Conservation (phyloP, 2,797 vertebrate genomes). For the Ispidina lecontei region DNA sequence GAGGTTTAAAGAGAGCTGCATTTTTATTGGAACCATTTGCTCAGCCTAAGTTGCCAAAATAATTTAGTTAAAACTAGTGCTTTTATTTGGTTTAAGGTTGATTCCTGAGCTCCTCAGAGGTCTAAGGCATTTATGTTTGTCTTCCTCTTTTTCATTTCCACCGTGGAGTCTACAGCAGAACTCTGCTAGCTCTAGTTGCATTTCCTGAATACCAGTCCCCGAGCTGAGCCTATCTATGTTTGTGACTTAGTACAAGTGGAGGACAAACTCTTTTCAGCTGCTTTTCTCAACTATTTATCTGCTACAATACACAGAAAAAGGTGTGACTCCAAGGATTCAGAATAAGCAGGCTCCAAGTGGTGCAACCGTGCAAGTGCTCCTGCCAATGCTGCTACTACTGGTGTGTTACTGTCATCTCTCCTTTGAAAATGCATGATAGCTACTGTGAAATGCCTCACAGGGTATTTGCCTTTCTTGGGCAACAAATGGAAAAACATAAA, state of each 20-base stretch:
- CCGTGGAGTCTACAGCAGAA: not conserved
- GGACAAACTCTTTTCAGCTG: not conserved
- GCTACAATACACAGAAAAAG: not conserved
- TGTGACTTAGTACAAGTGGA: not conserved
- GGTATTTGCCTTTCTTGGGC: not conserved
- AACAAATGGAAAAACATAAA: slow-evolving; percentile 11
- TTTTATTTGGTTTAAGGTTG: slow-evolving; percentile 77
- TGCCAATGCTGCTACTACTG: not conserved
- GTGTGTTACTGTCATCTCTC: not conserved
- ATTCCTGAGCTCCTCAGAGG: slow-evolving; percentile 66
- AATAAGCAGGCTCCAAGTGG: not conserved
- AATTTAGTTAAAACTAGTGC: slow-evolving; percentile 73
- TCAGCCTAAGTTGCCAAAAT: slow-evolving; percentile 72
- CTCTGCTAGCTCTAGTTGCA: slow-evolving; percentile 19
- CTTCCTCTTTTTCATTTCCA: slow-evolving; percentile 35
- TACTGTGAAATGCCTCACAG: not conserved
- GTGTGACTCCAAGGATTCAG: not conserved
- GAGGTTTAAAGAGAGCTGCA: slow-evolving; percentile 67
- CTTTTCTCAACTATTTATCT: not conserved
- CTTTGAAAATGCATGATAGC: slow-evolving; percentile 17
- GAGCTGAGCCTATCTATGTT: not conserved
- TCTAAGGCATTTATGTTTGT: slow-evolving; percentile 40
- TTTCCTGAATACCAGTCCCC: not conserved
- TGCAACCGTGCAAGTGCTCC: not conserved
- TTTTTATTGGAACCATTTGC: slow-evolving; percentile 80